A percentile compares a stretch with the other conserved stretches of the same genome.
These are phyloP conservation scores for Yponomeuta plumbellus DNA, from an alignment of 2,888 invertebrate species.

Conservation along the genomic window DNA sequence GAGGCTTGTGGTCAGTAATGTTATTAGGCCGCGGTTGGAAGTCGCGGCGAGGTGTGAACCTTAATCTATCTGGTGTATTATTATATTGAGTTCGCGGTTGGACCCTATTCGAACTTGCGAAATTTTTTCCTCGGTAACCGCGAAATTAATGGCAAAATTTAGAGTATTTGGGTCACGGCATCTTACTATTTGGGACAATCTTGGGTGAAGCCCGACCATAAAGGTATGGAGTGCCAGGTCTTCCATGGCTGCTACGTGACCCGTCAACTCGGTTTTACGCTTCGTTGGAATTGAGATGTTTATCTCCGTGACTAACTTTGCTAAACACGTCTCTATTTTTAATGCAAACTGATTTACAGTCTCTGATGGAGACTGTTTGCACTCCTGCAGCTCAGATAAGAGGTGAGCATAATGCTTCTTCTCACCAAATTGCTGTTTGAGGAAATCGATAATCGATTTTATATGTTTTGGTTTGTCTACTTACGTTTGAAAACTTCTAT, in stretches of 20 bases:
- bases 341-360: conserved; percentile 27
- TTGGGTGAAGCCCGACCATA: conserved; percentile 20
- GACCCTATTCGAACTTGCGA: conserved; percentile 11
- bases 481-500: no score
- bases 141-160: conserved; percentile 24
- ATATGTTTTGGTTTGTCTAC: no score
- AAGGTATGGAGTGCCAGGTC: conserved; percentile 28
- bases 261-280: conserved; percentile 23
- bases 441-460: conserved; percentile 29
- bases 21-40: no score
- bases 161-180: conserved; percentile 22
- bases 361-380: conserved; percentile 25
- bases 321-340: conserved; percentile 27
- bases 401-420: conserved; percentile 30
- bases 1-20: no score
- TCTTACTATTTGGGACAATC: conserved; percentile 22
- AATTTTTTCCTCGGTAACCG: conserved; percentile 22
- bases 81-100: not conserved
- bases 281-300: conserved; percentile 23
- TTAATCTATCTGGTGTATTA: not conserved
- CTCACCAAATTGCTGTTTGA: conserved; percentile 31
- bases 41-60: not conserved
- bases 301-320: conserved; percentile 30
- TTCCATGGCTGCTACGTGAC: conserved; percentile 29
- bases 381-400: conserved; percentile 27